phyloP scores from a whole-genome alignment of 2,888 invertebrate species.

The Drosophila tripunctata region DNA sequence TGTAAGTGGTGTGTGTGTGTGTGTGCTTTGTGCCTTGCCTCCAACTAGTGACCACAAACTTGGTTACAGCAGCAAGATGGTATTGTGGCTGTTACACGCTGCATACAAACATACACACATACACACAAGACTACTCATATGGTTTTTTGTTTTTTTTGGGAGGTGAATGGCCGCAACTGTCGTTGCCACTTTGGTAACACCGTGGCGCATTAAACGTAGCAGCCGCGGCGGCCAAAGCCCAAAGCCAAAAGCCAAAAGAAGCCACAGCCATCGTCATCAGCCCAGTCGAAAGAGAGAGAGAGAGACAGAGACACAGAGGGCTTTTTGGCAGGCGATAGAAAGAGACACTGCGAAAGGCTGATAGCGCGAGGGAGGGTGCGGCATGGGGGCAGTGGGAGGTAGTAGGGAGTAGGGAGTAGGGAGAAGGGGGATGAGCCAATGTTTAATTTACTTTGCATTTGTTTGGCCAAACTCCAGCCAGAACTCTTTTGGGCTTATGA shows the following conservation, averaged over 20 bases:
- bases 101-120: constrained; percentile 40
- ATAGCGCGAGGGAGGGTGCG: neutral
- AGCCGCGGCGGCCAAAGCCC: constrained; percentile 55
- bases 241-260: constrained; percentile 67
- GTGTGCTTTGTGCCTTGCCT: constrained; percentile 50
- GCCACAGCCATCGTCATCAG: constrained; percentile 66
- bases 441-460: constrained; percentile 76
- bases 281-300: constrained; percentile 38
- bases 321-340: neutral
- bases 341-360: neutral
- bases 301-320: neutral
- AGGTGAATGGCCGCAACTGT: constrained; percentile 83
- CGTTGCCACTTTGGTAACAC: constrained; percentile 77
- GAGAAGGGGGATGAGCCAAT: constrained; percentile 28
- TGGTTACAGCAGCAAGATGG: constrained; percentile 67
- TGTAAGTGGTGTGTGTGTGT: constrained; percentile 31
- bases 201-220: constrained; percentile 77
- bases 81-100: constrained; percentile 59
- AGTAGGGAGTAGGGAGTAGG: constrained; percentile 12
- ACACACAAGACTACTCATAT: constrained; percentile 39
- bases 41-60: constrained; percentile 55
- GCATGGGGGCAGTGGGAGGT: neutral
- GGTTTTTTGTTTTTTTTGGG: constrained; percentile 76
- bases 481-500: constrained; percentile 42
- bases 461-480: constrained; percentile 65